These are phyloP conservation scores for Taxidea taxus DNA, from an alignment of 2,113 vertebrate genomes.

Conservation along the genomic window DNA sequence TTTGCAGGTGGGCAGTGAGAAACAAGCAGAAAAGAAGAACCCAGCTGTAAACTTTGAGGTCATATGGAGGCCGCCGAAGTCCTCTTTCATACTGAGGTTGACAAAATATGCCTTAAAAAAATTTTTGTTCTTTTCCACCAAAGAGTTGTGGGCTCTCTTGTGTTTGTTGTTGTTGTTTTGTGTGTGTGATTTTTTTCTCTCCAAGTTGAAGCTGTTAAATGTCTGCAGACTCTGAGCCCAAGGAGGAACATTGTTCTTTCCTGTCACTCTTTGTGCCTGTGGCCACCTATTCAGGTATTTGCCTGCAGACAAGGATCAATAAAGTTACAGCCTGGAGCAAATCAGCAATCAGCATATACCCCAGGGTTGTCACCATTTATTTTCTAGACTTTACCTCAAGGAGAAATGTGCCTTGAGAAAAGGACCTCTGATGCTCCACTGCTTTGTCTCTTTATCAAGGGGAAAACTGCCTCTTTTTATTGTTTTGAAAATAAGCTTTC, in stretches of 20 bases:
- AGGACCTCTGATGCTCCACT: accelerated
- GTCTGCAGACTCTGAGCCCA: neutral
- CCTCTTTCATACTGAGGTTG: neutral
- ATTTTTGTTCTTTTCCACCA: neutral
- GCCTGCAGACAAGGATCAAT: neutral
- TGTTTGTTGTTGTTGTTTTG: too few species aligned
- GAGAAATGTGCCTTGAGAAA: neutral
- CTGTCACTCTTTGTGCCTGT: neutral
- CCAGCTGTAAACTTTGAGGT: neutral
- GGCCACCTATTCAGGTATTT: neutral
- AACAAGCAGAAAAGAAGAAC: neutral
- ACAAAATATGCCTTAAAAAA: neutral
- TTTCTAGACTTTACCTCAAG: neutral
- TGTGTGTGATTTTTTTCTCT: neutral
- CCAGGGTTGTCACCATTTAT: neutral
- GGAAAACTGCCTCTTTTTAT: neutral
- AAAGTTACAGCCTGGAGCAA: neutral
- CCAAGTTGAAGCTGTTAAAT: neutral
- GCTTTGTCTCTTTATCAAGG: neutral
- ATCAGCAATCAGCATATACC: neutral
- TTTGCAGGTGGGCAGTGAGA: neutral
- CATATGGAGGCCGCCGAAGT: neutral
- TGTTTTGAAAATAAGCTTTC: neutral
- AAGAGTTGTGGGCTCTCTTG: neutral
- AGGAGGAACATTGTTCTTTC: neutral